These are phyloP conservation scores for Sarcophaga caerulescens DNA, from an alignment of 2,888 invertebrate species.

Conservation along the genomic window DNA sequence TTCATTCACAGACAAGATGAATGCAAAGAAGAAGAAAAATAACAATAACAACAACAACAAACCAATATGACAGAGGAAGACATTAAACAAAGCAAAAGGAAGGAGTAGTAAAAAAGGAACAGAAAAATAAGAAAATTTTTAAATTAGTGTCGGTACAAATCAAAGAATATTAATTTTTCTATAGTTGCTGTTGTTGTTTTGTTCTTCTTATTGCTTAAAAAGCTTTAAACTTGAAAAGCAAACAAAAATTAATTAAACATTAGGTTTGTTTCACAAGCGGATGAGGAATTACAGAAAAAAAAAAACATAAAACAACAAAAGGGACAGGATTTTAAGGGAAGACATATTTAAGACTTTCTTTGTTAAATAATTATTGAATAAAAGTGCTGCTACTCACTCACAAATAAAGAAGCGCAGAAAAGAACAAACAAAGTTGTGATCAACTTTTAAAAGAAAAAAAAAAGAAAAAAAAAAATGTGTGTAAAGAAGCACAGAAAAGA, in stretches of 20 bases:
- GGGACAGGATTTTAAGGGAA: constrained; percentile 27
- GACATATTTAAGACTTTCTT: not conserved
- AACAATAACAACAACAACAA: constrained; percentile 1
- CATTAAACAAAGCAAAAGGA: constrained; percentile 34
- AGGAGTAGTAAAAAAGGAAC: constrained; percentile 17
- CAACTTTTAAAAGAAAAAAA: not conserved
- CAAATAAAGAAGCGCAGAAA: too few relatives aligned
- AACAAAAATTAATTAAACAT: constrained; percentile 4
- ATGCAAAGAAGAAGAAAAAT: not conserved
- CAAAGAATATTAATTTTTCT: constrained; percentile 33
- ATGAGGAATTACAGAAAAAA: not conserved
- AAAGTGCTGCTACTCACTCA: not conserved
- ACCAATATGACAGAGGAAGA: not conserved
- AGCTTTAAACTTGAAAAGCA: constrained; percentile 9
- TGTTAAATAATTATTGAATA: not conserved
- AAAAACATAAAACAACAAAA: not conserved
- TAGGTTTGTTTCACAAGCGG: constrained; percentile 19
- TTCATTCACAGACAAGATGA: constrained; percentile 51
- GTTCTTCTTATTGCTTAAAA: not conserved
- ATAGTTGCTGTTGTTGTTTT: not conserved
- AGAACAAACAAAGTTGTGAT: not conserved
- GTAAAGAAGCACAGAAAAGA: too few relatives aligned
- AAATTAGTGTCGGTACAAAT: constrained; percentile 40
- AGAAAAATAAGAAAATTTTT: constrained; percentile 27
- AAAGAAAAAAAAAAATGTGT: not conserved